Conservation (phyloP, 2,113 vertebrate species). For the Calyptomena viridis region DNA sequence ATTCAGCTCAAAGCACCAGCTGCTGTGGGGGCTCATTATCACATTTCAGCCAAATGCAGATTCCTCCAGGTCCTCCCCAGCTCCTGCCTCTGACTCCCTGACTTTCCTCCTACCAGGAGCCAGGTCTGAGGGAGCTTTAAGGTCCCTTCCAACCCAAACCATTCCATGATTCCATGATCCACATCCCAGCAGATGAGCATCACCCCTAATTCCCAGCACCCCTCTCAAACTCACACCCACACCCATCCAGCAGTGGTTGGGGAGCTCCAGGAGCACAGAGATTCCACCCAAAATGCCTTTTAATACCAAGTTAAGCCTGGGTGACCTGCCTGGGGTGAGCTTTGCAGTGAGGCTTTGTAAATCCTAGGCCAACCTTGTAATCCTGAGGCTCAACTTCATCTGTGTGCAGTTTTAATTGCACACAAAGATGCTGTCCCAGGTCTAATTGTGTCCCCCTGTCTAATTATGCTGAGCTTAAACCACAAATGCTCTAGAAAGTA, state of each 20-base stretch:
- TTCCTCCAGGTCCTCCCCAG: background rate
- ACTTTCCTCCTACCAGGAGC: no score
- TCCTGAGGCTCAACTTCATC: background rate
- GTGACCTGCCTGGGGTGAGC: background rate
- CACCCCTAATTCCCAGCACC: background rate
- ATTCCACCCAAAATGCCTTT: background rate
- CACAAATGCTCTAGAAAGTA: background rate
- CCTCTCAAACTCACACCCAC: background rate
- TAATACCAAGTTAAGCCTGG: background rate
- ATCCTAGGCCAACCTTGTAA: background rate
- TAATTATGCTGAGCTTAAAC: background rate
- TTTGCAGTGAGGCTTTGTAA: background rate
- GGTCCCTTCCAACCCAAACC: background rate
- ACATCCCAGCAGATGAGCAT: background rate
- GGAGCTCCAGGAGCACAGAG: background rate
- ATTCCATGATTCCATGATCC: background rate
- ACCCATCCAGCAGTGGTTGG: background rate
- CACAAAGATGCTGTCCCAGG: background rate
- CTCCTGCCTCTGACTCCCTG: background rate
- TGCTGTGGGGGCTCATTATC: background rate
- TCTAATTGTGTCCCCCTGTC: no score
- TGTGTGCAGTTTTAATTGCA: background rate
- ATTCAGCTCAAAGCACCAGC: background rate
- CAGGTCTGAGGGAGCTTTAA: background rate
- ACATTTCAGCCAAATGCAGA: background rate